phyloP scores from a whole-genome alignment of 2,113 vertebrate genomes.

The Tiliqua scincoides region DNA sequence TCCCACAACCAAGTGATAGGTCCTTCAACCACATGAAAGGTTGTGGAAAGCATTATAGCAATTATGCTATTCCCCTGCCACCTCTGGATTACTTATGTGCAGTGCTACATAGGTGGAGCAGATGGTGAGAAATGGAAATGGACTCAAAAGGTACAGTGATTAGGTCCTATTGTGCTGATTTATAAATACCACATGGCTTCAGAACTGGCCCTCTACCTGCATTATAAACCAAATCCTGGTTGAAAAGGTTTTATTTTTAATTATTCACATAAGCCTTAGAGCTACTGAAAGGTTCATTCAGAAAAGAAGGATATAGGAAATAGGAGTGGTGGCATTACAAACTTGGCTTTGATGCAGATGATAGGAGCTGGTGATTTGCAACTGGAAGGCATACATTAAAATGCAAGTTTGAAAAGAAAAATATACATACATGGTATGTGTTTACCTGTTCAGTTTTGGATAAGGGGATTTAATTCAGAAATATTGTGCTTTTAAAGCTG shows the following conservation, averaged over 20 bases:
- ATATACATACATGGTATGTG: conserved; percentile 58
- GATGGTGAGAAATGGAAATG: background rate
- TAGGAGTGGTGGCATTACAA: conserved; percentile 29
- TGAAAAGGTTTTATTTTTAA: conserved; percentile 33
- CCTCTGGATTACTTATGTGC: conserved; percentile 3
- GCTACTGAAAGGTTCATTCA: conserved; percentile 24
- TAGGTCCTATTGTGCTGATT: background rate
- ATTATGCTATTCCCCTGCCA: background rate
- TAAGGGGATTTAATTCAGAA: conserved; percentile 66
- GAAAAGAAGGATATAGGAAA: background rate
- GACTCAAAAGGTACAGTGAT: background rate
- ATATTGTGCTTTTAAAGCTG: conserved; percentile 44
- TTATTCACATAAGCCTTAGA: background rate
- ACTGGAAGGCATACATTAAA: conserved; percentile 53
- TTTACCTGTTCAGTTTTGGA: conserved; percentile 56
- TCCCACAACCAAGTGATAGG: background rate
- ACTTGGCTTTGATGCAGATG: conserved; percentile 26
- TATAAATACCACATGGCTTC: background rate
- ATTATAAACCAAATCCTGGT: conserved; percentile 35
- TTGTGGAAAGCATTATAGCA: conserved; percentile 6
- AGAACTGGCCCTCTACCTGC: background rate
- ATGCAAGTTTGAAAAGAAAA: conserved; percentile 60
- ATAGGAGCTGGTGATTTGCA: conserved; percentile 48
- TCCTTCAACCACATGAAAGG: conserved; percentile 9
- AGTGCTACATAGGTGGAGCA: background rate